A percentile compares a stretch with the other conserved stretches of the same genome.
Evolutionary conservation across 2,888 invertebrate species (phyloP).

Genomic region (Oxycera nigricornis): DNA sequence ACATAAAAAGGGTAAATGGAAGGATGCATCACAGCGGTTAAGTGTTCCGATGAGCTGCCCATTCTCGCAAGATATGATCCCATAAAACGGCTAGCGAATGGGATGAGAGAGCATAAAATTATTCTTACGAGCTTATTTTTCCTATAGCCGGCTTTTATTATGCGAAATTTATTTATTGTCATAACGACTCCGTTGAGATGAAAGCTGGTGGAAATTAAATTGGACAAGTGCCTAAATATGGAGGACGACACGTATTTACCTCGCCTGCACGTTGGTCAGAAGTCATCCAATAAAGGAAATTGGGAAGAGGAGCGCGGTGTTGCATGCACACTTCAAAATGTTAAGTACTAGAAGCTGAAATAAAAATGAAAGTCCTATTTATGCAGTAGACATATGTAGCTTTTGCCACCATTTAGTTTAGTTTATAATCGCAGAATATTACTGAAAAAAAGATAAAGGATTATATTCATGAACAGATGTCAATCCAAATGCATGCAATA

Average conservation of each 20-base stretch:
- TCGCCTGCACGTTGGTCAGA: neutral
- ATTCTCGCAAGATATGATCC: slow-evolving; percentile 31
- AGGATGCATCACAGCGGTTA: slow-evolving; percentile 1
- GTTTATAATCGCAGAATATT: no score
- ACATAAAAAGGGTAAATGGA: neutral
- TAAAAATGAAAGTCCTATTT: neutral
- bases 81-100: slow-evolving; percentile 29
- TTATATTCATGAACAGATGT: no score
- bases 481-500: no score
- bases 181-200: slow-evolving; percentile 25
- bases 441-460: no score
- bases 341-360: neutral
- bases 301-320: neutral
- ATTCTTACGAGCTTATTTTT: slow-evolving; percentile 34
- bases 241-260: neutral
- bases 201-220: slow-evolving; percentile 32
- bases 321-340: neutral
- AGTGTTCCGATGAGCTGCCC: neutral
- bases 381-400: neutral
- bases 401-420: no score
- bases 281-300: neutral
- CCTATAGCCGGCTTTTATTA: slow-evolving; percentile 25
- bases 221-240: slow-evolving; percentile 42
- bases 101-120: slow-evolving; percentile 32
- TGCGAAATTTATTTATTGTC: slow-evolving; percentile 40